These are phyloP conservation scores for Cirrhinus molitorella DNA, from an alignment of 2,797 vertebrate species.

Conservation along the genomic window DNA sequence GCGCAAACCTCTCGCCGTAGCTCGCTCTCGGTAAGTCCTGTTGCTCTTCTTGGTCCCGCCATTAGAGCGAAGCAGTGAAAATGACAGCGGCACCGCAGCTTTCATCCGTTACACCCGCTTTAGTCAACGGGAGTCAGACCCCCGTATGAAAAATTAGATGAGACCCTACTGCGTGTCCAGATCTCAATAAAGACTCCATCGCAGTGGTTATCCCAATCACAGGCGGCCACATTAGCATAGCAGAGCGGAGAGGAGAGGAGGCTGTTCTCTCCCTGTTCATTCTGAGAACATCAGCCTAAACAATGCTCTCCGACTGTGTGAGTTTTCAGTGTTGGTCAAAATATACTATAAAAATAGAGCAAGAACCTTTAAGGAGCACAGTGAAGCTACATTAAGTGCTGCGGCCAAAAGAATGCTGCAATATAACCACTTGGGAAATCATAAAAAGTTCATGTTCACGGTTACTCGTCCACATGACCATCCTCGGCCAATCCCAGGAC, in stretches of 20 bases:
- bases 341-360: conserved; percentile 42
- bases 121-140: conserved; percentile 55
- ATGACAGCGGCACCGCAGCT: conserved; percentile 47
- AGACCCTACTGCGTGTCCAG: conserved; percentile 72
- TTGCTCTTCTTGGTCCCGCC: conserved; percentile 60
- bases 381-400: conserved; percentile 90
- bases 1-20: conserved; percentile 67
- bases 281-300: conserved; percentile 67
- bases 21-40: conserved; percentile 58
- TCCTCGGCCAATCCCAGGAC: conserved; percentile 97
- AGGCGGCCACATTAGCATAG: conserved; percentile 72
- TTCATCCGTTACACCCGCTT: conserved; percentile 50
- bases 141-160: conserved; percentile 80
- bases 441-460: conserved; percentile 99
- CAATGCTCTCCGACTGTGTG: conserved; percentile 24
- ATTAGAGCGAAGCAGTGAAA: conserved; percentile 55
- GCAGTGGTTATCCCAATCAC: conserved; percentile 78
- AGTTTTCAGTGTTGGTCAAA: conserved; percentile 19
- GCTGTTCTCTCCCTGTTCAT: conserved; percentile 63
- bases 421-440: conserved; percentile 99
- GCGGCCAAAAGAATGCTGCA: conserved; percentile 96
- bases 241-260: conserved; percentile 61
- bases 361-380: conserved; percentile 74
- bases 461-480: conserved; percentile 99
- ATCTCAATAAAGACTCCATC: conserved; percentile 75